Conservation (phyloP, 1,140 invertebrate species). For the Epicauta chinensis region DNA sequence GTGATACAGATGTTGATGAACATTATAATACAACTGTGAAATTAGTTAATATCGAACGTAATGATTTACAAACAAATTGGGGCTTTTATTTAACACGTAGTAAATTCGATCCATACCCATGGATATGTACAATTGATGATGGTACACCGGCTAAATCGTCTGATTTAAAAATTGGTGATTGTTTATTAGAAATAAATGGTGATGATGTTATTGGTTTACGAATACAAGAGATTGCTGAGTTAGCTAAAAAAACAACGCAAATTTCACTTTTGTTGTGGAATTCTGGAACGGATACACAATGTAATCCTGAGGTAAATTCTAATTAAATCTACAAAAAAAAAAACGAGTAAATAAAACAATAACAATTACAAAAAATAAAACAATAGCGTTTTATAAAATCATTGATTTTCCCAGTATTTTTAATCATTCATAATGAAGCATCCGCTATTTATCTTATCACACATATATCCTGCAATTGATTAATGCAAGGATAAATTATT, state of each 20-base stretch:
- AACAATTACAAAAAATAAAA: not conserved
- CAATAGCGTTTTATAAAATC: not conserved
- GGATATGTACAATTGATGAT: slow-evolving; percentile 50
- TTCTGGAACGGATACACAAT: slow-evolving; percentile 42
- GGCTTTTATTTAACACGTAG: slow-evolving; percentile 60
- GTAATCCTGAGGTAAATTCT: slow-evolving; percentile 43
- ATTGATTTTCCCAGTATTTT: too few species aligned
- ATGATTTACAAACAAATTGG: slow-evolving; percentile 41
- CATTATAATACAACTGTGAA: slow-evolving; percentile 36
- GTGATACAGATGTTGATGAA: slow-evolving; percentile 34
- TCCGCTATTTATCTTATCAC: slow-evolving; percentile 13
- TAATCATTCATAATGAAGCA: not conserved
- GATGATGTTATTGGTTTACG: slow-evolving; percentile 54
- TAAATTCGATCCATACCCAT: slow-evolving; percentile 68
- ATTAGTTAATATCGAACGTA: slow-evolving; percentile 36
- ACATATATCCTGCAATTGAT: slow-evolving; percentile 1
- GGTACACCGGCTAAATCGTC: slow-evolving; percentile 45
- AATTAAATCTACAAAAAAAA: not conserved
- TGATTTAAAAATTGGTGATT: slow-evolving; percentile 54
- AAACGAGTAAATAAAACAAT: too few species aligned
- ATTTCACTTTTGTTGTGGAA: slow-evolving; percentile 47
- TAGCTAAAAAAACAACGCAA: slow-evolving; percentile 45
- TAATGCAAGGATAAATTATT: too few species aligned
- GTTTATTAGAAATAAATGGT: slow-evolving; percentile 56
- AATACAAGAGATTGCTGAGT: slow-evolving; percentile 51